Evolutionary conservation across 2,113 vertebrate genomes (phyloP).

Genomic region (Forbesichthys agassizii): DNA sequence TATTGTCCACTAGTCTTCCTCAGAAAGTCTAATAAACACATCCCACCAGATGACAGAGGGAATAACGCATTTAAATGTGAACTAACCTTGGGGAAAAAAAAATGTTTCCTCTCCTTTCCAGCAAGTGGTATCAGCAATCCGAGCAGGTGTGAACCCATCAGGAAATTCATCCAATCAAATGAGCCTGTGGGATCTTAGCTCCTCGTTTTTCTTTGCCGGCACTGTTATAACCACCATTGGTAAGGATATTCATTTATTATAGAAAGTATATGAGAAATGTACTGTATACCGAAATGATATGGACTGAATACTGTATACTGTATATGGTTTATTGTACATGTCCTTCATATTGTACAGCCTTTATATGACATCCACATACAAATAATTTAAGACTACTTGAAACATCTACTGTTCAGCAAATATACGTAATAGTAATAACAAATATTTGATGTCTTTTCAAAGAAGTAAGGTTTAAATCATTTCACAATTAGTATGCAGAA

Average conservation of each 20-base stretch:
- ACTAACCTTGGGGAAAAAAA: background rate
- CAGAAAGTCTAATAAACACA: conserved; percentile 5
- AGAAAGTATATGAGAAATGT: background rate
- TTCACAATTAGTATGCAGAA: no score
- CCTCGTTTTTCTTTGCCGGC: conserved; percentile 98
- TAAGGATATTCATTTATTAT: conserved; percentile 69
- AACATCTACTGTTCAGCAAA: no score
- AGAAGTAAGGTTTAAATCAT: no score
- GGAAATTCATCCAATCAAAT: conserved; percentile 90
- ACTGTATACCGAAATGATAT: no score
- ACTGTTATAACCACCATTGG: conserved; percentile 99
- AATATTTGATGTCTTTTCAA: no score
- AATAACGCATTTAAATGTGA: background rate
- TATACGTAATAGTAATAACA: no score
- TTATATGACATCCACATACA: no score
- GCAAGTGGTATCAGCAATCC: conserved; percentile 95
- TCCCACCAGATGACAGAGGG: background rate
- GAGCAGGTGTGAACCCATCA: conserved; percentile 92
- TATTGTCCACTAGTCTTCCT: conserved; percentile 4
- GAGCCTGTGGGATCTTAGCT: conserved; percentile 98
- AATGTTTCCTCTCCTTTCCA: conserved; percentile 59
- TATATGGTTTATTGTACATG: no score
- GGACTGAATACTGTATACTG: no score
- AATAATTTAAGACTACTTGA: no score
- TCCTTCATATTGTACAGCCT: no score